Evolutionary conservation across 2,888 invertebrate species (phyloP).

Genomic region (Sicus ferrugineus): DNA sequence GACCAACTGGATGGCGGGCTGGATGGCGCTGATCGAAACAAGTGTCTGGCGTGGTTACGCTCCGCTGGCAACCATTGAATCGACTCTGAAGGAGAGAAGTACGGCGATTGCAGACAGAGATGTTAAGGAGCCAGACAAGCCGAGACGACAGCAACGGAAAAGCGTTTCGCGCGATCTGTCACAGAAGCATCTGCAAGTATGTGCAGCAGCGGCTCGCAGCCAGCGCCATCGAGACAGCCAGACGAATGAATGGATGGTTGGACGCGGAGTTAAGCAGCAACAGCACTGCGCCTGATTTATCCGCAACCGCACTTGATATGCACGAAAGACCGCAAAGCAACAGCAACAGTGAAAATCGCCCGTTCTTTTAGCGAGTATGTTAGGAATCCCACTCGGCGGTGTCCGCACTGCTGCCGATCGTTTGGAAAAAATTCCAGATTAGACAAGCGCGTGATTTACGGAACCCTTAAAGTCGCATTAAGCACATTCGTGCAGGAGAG

Average conservation of each 20-base stretch:
- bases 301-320: conserved; percentile 47
- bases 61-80: conserved; percentile 52
- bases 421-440: conserved; percentile 48
- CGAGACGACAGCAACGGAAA: conserved; percentile 20
- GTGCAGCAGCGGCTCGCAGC: conserved; percentile 11
- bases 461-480: conserved; percentile 57
- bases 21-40: conserved; percentile 45
- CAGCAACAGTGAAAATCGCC: conserved; percentile 38
- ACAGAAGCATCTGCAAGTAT: neutral
- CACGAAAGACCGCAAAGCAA: neutral
- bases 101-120: conserved; percentile 2
- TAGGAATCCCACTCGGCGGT: conserved; percentile 50
- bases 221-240: conserved; percentile 14
- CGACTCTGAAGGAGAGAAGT: conserved; percentile 22
- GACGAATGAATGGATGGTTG: neutral
- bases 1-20: no score
- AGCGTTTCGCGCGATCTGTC: conserved; percentile 35
- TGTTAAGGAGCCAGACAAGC: neutral
- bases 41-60: conserved; percentile 52
- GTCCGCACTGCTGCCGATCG: conserved; percentile 17
- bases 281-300: conserved; percentile 10
- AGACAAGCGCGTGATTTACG: conserved; percentile 64
- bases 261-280: conserved; percentile 10
- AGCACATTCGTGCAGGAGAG: conserved; percentile 18
- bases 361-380: conserved; percentile 60